These are phyloP conservation scores for Macrocentrus cingulum DNA, from an alignment of 1,140 invertebrate genomes.

Conservation along the genomic window DNA sequence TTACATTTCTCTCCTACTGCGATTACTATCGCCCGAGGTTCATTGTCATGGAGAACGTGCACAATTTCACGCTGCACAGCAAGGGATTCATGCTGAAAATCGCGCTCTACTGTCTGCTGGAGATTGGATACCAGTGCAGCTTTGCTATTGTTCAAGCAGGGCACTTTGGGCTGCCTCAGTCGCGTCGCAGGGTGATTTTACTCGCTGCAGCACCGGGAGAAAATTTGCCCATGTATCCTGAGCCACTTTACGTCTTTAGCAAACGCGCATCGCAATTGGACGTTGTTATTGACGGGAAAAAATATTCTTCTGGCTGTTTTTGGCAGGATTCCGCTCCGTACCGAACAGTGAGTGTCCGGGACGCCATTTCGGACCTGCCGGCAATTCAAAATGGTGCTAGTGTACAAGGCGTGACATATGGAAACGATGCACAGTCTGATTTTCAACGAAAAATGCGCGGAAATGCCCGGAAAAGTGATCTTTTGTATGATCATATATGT, in stretches of 20 bases:
- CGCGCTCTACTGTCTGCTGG: conserved; percentile 73
- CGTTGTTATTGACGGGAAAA: conserved; percentile 76
- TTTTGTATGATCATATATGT: conserved; percentile 77
- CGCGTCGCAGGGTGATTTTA: conserved; percentile 76
- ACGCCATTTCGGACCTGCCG: conserved; percentile 83
- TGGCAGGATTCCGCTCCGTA: conserved; percentile 69
- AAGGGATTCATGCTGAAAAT: conserved; percentile 81
- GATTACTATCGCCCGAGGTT: conserved; percentile 85
- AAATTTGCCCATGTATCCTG: conserved; percentile 77
- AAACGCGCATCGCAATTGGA: conserved; percentile 70
- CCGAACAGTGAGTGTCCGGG: conserved; percentile 74
- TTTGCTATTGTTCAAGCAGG: conserved; percentile 87
- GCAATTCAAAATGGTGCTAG: conserved; percentile 74
- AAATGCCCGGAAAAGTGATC: conserved; percentile 11
- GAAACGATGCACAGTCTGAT: conserved; percentile 71
- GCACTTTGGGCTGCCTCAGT: conserved; percentile 84
- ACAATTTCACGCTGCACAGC: conserved; percentile 83
- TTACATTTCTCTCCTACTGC: conserved; percentile 81
- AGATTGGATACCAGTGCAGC: conserved; percentile 88
- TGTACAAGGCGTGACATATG: conserved; percentile 72
- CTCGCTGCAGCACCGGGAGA: conserved; percentile 82
- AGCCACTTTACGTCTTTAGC: conserved; percentile 79
- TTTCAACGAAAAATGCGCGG: conserved; percentile 71
- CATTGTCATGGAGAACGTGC: conserved; percentile 85
- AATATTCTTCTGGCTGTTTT: conserved; percentile 55